These are phyloP conservation scores for Geococcyx californianus DNA, from an alignment of 2,113 vertebrate genomes.

Conservation along the genomic window DNA sequence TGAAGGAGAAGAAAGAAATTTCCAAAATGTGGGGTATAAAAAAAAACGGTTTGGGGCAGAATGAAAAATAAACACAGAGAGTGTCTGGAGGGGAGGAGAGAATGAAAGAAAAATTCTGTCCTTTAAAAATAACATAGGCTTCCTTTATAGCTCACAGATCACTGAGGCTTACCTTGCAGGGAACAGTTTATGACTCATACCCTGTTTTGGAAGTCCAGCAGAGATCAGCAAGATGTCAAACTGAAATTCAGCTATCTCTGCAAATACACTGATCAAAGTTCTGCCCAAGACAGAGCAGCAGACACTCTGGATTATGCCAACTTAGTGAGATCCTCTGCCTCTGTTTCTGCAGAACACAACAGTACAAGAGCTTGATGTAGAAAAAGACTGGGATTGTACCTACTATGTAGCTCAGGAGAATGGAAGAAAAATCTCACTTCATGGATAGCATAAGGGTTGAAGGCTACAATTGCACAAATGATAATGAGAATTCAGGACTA, in stretches of 20 bases:
- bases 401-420: not conserved
- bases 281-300: conserved; percentile 4
- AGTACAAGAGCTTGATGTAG: not conserved
- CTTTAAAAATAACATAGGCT: conserved; percentile 32
- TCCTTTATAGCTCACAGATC: not conserved
- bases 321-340: not conserved
- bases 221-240: conserved; percentile 10
- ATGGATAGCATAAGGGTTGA: not conserved
- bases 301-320: not conserved
- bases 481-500: not conserved
- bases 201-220: conserved; percentile 12
- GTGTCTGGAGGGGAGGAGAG: conserved; percentile 28
- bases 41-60: conserved; percentile 34
- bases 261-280: conserved; percentile 25
- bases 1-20: conserved; percentile 24
- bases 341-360: not conserved
- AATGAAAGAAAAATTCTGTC: conserved; percentile 34
- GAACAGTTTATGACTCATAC: not conserved
- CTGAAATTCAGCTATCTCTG: conserved; percentile 23
- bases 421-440: conserved; percentile 10
- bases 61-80: conserved; percentile 47
- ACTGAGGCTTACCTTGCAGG: conserved; percentile 21
- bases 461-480: not conserved
- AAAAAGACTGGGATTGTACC: conserved; percentile 25
- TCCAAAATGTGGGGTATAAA: conserved; percentile 48